Percentiles rank a stretch among this genome's conserved stretches.
Evolutionary conservation across 2,797 vertebrate genomes (phyloP).

Genomic region (Poecilia velifera): DNA sequence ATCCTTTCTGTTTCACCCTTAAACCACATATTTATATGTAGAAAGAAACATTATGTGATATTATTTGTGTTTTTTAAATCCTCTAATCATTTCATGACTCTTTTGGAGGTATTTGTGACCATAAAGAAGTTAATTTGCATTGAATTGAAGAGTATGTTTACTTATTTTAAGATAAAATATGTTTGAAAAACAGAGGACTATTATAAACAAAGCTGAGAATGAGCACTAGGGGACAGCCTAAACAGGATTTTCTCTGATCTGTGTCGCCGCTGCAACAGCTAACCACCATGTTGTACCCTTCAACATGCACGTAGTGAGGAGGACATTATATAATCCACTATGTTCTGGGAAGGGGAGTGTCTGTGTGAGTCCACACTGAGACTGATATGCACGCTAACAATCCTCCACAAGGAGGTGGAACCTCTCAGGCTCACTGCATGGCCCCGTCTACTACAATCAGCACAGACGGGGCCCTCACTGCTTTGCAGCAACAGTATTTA

Average conservation of each 20-base stretch:
- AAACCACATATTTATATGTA: neutral
- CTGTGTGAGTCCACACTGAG: constrained; percentile 24
- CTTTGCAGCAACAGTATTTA: neutral
- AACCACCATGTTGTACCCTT: constrained; percentile 72
- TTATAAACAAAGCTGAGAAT: constrained; percentile 42
- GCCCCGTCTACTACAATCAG: neutral
- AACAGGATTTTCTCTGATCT: constrained; percentile 55
- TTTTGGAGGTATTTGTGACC: neutral
- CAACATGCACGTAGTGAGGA: constrained; percentile 66
- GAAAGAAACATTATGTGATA: neutral
- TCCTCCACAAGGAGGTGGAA: neutral
- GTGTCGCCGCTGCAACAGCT: constrained; percentile 34
- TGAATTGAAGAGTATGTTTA: neutral
- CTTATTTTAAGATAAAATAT: neutral
- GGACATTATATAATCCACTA: constrained; percentile 68
- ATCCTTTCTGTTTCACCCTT: no score
- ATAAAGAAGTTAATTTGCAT: neutral
- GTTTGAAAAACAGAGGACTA: constrained; percentile 8
- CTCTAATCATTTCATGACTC: neutral
- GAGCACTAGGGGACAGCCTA: constrained; percentile 29
- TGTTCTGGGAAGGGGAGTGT: constrained; percentile 45
- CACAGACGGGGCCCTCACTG: neutral
- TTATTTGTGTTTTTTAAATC: neutral
- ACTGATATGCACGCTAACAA: constrained; percentile 13
- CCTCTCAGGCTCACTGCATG: neutral